Conservation (phyloP, 2,113 vertebrate species). For the Zapornia atra region DNA sequence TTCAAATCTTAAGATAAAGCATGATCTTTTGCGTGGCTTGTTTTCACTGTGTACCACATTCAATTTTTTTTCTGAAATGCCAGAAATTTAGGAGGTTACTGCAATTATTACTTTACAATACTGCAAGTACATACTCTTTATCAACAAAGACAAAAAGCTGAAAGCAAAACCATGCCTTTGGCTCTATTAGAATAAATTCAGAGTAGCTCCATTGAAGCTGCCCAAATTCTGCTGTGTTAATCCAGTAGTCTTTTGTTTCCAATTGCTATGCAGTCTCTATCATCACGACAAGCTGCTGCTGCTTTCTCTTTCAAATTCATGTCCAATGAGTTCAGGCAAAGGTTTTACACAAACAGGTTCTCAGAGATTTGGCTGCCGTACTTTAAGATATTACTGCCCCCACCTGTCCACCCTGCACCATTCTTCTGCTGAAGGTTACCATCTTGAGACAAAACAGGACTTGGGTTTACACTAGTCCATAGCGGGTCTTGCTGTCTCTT, state of each 20-base stretch:
- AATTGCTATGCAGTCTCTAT: not conserved
- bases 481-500: not conserved
- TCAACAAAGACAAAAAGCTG: not conserved
- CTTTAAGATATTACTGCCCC: constrained; percentile 62
- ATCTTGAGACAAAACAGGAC: not conserved
- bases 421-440: constrained; percentile 8
- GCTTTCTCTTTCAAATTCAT: not conserved
- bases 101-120: not conserved
- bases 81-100: not conserved
- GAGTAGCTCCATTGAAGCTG: not conserved
- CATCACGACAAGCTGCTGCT: not conserved
- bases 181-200: not conserved
- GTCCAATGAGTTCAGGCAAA: not conserved
- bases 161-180: not conserved
- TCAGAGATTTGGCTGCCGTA: constrained; percentile 5
- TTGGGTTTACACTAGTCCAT: not conserved
- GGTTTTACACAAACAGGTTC: constrained; percentile 6
- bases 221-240: not conserved
- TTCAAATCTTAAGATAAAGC: not conserved
- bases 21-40: not conserved
- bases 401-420: constrained; percentile 45
- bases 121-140: not conserved
- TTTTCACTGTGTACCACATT: not conserved
- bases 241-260: constrained; percentile 7
- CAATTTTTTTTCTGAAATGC: not conserved